These are phyloP conservation scores for Dendropsophus ebraccatus DNA, from an alignment of 2,113 vertebrate species.

Conservation along the genomic window DNA sequence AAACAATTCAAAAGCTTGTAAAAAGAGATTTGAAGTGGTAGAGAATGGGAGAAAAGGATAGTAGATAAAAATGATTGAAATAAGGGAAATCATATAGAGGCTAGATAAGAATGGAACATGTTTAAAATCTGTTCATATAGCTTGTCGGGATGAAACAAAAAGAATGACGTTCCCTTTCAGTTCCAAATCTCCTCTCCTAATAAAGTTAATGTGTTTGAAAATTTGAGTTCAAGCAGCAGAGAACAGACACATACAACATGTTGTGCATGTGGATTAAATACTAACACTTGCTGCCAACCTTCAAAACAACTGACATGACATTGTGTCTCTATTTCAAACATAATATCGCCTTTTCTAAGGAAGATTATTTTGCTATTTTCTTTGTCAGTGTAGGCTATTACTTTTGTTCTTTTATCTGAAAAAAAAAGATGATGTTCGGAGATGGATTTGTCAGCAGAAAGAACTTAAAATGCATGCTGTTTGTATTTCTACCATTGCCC, in stretches of 20 bases:
- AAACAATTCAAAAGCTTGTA: not conserved
- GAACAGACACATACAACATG: conserved; percentile 20
- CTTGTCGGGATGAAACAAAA: not conserved
- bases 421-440: conserved; percentile 50
- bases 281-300: conserved; percentile 24
- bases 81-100: not conserved
- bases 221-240: not conserved
- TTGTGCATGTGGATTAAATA: not conserved
- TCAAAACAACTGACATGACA: conserved; percentile 45
- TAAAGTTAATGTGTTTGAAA: too few species aligned
- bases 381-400: conserved; percentile 57
- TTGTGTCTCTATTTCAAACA: conserved; percentile 49
- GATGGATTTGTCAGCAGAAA: conserved; percentile 55
- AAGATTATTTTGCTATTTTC: conserved; percentile 55
- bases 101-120: not conserved
- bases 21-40: not conserved
- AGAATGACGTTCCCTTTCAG: not conserved
- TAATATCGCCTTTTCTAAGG: conserved; percentile 51
- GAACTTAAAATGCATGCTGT: conserved; percentile 54
- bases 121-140: not conserved
- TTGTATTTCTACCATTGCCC: conserved; percentile 62
- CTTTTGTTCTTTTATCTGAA: conserved; percentile 55
- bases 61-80: not conserved
- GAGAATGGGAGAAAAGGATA: not conserved
- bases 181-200: not conserved